Evolutionary conservation across 35 echinoderm and acorn worm species (phyloP).

Genomic region (Apostichopus japonicus): DNA sequence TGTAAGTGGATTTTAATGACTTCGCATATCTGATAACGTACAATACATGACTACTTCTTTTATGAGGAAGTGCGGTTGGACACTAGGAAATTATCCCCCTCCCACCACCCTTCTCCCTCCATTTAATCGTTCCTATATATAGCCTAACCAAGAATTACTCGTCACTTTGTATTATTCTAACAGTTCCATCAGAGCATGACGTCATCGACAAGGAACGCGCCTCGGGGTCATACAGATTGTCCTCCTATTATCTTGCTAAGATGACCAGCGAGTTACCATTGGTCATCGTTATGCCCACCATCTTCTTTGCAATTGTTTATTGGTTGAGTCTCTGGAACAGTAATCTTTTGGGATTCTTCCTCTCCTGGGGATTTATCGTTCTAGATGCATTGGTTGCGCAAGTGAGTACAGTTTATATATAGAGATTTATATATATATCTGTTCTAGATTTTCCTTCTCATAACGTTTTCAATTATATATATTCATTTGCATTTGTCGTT

Average conservation of each 20-base stretch:
- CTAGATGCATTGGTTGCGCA: conserved; percentile 59
- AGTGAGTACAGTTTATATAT: conserved; percentile 42
- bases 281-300: conserved; percentile 61
- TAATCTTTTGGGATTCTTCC: conserved; percentile 44
- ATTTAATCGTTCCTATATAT: too few species aligned
- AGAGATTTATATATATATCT: too few species aligned
- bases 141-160: too few species aligned
- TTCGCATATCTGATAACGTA: too few species aligned
- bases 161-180: not conserved
- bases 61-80: too few species aligned
- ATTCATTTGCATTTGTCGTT: too few species aligned
- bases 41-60: too few species aligned
- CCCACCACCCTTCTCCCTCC: too few species aligned
- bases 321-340: conserved; percentile 75
- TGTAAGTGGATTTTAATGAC: too few species aligned
- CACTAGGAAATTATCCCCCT: too few species aligned
- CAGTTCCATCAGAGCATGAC: conserved; percentile 82
- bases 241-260: conserved; percentile 85
- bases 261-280: conserved; percentile 74
- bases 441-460: too few species aligned
- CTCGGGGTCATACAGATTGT: conserved; percentile 74
- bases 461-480: too few species aligned
- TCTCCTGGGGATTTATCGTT: conserved; percentile 45
- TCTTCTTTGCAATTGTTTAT: conserved; percentile 67
- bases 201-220: conserved; percentile 74